phyloP scores from a whole-genome alignment of 2,888 invertebrate genomes.

The Amphimallon solstitiale region DNA sequence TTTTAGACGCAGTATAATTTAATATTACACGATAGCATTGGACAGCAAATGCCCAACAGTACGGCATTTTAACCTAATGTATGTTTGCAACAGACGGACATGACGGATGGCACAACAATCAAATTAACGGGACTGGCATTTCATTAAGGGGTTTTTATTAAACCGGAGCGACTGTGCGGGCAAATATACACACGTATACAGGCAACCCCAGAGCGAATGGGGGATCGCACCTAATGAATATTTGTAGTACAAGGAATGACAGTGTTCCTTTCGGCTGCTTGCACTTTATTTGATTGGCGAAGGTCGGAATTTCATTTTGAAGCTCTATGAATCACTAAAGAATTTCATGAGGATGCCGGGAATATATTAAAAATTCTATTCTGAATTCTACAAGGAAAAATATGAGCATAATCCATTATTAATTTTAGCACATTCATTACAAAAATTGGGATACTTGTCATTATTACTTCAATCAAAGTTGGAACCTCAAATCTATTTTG shows the following conservation, averaged over 20 bases:
- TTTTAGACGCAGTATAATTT: too few species aligned
- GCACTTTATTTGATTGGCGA: slow-evolving; percentile 57
- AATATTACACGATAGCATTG: too few species aligned
- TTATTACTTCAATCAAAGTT: too few species aligned
- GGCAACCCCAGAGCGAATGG: slow-evolving; percentile 42
- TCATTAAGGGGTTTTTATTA: slow-evolving; percentile 60
- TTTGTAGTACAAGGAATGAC: slow-evolving; percentile 58
- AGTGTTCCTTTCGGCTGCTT: slow-evolving; percentile 59
- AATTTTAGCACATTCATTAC: too few species aligned
- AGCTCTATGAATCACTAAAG: slow-evolving; percentile 43
- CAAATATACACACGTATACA: slow-evolving; percentile 44
- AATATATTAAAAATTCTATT: too few species aligned
- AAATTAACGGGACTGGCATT: slow-evolving; percentile 59
- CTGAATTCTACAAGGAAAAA: too few species aligned
- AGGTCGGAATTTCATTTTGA: slow-evolving; percentile 51
- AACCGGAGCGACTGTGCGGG: slow-evolving; percentile 55
- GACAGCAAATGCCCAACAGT: too few species aligned
- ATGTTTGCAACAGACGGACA: slow-evolving; percentile 12
- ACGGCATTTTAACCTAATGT: not conserved
- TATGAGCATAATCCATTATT: too few species aligned
- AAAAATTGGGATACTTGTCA: too few species aligned
- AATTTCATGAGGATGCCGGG: slow-evolving; percentile 31
- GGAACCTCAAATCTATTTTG: too few species aligned
- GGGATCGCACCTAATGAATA: slow-evolving; percentile 58
- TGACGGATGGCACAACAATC: slow-evolving; percentile 57